These are phyloP conservation scores for Melitaea cinxia DNA, from an alignment of 1,140 invertebrate genomes.

Conservation along the genomic window DNA sequence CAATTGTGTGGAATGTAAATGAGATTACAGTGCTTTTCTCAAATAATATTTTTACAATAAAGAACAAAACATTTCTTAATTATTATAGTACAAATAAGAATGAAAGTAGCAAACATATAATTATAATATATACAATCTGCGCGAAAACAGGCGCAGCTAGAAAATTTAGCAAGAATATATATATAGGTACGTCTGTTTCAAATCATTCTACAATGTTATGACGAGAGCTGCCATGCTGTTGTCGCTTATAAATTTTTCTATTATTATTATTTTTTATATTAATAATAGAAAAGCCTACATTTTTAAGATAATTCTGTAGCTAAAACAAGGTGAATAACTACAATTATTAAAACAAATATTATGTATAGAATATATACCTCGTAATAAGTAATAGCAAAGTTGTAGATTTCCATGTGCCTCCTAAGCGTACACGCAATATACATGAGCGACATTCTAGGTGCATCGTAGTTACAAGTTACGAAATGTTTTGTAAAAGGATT, in stretches of 20 bases:
- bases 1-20: constrained; percentile 34
- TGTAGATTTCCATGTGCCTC: no score
- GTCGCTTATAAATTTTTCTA: neutral
- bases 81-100: constrained; percentile 15
- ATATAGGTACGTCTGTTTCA: neutral
- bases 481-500: no score
- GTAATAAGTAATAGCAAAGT: no score
- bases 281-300: neutral
- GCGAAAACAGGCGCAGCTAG: constrained; percentile 15
- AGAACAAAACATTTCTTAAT: constrained; percentile 21
- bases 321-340: no score
- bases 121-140: constrained; percentile 22
- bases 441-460: no score
- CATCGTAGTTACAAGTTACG: no score
- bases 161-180: neutral
- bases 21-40: constrained; percentile 29
- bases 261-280: no score
- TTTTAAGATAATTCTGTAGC: neutral
- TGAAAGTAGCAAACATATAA: constrained; percentile 4
- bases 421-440: no score
- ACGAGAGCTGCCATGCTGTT: neutral
- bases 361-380: no score
- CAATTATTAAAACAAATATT: no score
- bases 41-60: constrained; percentile 21
- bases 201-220: neutral